phyloP scores from a whole-genome alignment of 2,888 invertebrate species.

The Dusona sp. region DNA sequence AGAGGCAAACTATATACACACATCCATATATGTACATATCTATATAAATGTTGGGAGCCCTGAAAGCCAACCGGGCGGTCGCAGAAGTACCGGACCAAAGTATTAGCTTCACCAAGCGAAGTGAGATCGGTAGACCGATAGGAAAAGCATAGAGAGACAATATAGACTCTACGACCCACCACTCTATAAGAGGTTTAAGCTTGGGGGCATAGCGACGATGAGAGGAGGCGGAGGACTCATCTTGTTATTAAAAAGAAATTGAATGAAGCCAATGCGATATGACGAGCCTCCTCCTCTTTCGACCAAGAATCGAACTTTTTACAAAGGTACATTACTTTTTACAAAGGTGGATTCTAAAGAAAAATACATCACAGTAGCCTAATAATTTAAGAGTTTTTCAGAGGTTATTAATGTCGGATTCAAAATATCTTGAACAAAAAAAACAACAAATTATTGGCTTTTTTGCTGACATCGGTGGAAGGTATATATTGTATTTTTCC shows the following conservation, averaged over 20 bases:
- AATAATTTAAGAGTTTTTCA: not conserved
- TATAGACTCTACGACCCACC: conserved; percentile 35
- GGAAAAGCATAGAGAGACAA: conserved; percentile 46
- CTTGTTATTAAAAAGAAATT: conserved; percentile 59
- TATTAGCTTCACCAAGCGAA: conserved; percentile 55
- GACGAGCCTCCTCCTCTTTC: not conserved
- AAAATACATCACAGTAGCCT: not conserved
- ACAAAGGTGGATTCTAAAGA: not conserved
- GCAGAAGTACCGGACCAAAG: conserved; percentile 52
- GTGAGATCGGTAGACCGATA: conserved; percentile 54
- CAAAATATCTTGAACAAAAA: not conserved
- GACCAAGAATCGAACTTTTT: not conserved
- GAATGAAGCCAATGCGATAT: conserved; percentile 36
- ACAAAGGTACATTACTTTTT: conserved; percentile 24
- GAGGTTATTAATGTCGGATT: conserved; percentile 31
- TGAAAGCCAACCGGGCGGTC: conserved; percentile 48
- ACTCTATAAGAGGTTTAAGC: not conserved
- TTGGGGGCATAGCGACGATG: not conserved
- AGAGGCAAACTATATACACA: conserved; percentile 26
- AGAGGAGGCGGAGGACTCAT: conserved; percentile 32
- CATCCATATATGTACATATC: not conserved
- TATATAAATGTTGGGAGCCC: conserved; percentile 9
- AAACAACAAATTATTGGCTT: not conserved
- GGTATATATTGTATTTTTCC: not conserved
- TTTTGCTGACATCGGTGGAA: not conserved